Evolutionary conservation across 2,888 invertebrate genomes (phyloP).

Genomic region (Tubulanus polymorphus): DNA sequence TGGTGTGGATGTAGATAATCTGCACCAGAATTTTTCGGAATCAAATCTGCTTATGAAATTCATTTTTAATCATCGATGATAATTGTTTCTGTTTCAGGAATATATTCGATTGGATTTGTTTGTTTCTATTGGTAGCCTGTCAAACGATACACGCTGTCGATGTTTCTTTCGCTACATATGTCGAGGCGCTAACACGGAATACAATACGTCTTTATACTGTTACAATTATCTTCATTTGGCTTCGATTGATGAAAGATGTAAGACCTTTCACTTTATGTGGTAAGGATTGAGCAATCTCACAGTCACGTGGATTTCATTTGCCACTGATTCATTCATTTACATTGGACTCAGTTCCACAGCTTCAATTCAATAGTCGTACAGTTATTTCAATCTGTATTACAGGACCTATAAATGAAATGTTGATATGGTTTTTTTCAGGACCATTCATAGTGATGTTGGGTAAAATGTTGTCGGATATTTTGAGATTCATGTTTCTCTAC

Average conservation of each 20-base stretch:
- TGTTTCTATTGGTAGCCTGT: slow-evolving; percentile 33
- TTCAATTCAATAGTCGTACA: too few species aligned
- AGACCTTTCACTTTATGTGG: slow-evolving; percentile 43
- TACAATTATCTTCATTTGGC: slow-evolving; percentile 48
- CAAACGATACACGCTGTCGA: slow-evolving; percentile 44
- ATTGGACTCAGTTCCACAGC: too few species aligned
- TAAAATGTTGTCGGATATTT: slow-evolving; percentile 42
- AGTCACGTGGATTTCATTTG: too few species aligned
- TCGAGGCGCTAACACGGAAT: slow-evolving; percentile 31
- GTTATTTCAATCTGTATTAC: too few species aligned
- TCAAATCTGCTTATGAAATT: neutral
- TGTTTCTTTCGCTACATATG: slow-evolving; percentile 26
- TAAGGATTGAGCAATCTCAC: too few species aligned
- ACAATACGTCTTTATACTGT: slow-evolving; percentile 47
- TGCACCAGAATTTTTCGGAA: too few species aligned
- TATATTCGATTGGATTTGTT: slow-evolving; percentile 50
- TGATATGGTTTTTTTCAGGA: slow-evolving; percentile 29
- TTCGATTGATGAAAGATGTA: slow-evolving; percentile 46
- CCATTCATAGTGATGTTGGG: slow-evolving; percentile 51
- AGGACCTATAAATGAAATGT: too few species aligned
- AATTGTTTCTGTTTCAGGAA: slow-evolving; percentile 33
- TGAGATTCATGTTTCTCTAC: slow-evolving; percentile 45
- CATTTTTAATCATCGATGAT: neutral
- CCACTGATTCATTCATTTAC: too few species aligned
- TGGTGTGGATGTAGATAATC: too few species aligned